A percentile compares a stretch with the other conserved stretches of the same genome.
Evolutionary conservation across 2,888 invertebrate genomes (phyloP).

Genomic region (Disparrhopalites patrizii): DNA sequence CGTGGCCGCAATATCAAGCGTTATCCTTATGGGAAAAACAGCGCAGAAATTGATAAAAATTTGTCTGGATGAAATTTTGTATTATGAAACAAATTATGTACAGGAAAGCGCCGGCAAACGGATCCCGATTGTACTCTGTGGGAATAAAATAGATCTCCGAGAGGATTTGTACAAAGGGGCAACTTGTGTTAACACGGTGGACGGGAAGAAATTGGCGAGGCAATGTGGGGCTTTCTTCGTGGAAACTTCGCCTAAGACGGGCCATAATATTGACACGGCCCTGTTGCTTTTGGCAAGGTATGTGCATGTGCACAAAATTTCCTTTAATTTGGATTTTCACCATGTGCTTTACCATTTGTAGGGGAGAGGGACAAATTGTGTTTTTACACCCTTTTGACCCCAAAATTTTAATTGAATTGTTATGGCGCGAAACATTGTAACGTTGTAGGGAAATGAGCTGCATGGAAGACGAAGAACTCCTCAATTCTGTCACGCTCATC

Average conservation of each 20-base stretch:
- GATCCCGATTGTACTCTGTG: slow-evolving; percentile 59
- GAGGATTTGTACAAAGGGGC: slow-evolving; percentile 50
- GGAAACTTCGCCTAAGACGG: slow-evolving; percentile 54
- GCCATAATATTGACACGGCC: slow-evolving; percentile 52
- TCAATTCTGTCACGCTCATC: slow-evolving; percentile 50
- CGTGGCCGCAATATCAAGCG: not conserved
- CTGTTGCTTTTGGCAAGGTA: slow-evolving; percentile 52
- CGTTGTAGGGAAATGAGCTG: slow-evolving; percentile 52
- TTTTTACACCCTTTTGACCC: too few relatives aligned
- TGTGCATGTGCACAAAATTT: too few relatives aligned
- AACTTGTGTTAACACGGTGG: slow-evolving; percentile 51
- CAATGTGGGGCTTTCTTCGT: slow-evolving; percentile 52
- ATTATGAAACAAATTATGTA: too few relatives aligned
- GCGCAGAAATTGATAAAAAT: too few relatives aligned
- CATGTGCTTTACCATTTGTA: too few relatives aligned
- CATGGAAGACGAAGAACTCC: slow-evolving; percentile 52
- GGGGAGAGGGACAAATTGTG: too few relatives aligned
- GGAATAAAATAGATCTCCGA: slow-evolving; percentile 59
- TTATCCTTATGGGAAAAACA: too few relatives aligned
- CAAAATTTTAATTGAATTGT: too few relatives aligned
- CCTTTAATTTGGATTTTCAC: too few relatives aligned
- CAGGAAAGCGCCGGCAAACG: slow-evolving; percentile 57
- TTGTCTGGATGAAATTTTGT: too few relatives aligned
- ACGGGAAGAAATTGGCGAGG: slow-evolving; percentile 54
- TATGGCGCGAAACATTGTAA: too few relatives aligned